A percentile compares a stretch with the other conserved stretches of the same genome.
phyloP scores from a whole-genome alignment of 2,888 invertebrate genomes.

The Sphaerophoria rueppellii region DNA sequence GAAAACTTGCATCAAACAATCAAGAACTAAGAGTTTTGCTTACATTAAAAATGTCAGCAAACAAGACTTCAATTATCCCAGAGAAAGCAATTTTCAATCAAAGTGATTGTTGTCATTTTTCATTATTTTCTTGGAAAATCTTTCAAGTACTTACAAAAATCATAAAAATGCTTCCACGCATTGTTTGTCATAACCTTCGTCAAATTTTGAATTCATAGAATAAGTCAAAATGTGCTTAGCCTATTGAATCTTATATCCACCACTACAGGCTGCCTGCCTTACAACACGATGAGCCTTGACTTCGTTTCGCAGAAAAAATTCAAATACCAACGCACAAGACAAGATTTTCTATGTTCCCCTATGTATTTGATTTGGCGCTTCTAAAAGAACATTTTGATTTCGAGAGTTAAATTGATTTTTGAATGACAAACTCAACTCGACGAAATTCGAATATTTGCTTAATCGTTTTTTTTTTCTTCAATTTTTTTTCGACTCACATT shows the following conservation, averaged over 20 bases:
- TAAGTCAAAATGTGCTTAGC: neutral
- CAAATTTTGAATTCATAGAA: neutral
- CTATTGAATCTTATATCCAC: neutral
- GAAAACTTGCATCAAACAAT: too few relatives aligned
- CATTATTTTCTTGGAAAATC: too few relatives aligned
- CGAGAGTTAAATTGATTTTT: slow-evolving; percentile 1
- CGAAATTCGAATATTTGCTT: neutral
- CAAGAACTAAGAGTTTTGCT: too few relatives aligned
- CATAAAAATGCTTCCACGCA: neutral
- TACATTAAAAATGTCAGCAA: too few relatives aligned
- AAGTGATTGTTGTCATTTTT: too few relatives aligned
- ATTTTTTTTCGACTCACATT: neutral
- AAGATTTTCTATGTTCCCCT: neutral
- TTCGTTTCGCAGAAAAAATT: neutral
- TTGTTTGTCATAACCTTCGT: neutral
- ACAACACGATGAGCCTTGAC: neutral
- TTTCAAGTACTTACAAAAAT: too few relatives aligned
- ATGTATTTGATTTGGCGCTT: neutral
- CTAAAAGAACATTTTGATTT: neutral
- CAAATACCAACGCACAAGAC: neutral
- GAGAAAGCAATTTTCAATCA: too few relatives aligned
- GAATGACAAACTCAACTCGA: neutral
- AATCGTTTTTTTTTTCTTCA: too few relatives aligned
- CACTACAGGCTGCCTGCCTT: neutral
- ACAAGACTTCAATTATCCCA: too few relatives aligned